Conservation (phyloP, 2,888 invertebrate genomes). For the Hemithea aestivaria region DNA sequence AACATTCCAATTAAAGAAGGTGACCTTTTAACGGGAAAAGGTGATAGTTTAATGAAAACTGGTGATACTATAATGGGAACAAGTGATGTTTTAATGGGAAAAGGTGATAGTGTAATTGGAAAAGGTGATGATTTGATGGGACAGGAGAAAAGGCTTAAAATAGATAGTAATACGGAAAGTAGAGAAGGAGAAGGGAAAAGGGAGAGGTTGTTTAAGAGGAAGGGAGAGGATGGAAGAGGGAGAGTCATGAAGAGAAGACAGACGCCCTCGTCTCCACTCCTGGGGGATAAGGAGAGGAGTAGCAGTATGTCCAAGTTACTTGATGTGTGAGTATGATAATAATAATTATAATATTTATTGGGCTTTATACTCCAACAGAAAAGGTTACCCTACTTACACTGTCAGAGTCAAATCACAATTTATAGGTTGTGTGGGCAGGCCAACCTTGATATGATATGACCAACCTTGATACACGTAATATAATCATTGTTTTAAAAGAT, state of each 20-base stretch:
- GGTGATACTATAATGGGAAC: constrained; percentile 27
- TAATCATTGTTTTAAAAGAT: too few species aligned
- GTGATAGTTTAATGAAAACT: constrained; percentile 40
- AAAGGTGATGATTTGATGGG: constrained; percentile 31
- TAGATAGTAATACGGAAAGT: constrained; percentile 29
- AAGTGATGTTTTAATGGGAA: constrained; percentile 31
- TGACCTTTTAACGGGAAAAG: constrained; percentile 37
- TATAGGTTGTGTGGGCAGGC: too few species aligned
- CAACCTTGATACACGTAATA: too few species aligned
- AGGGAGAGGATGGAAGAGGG: constrained; percentile 59
- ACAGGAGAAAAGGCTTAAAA: neutral
- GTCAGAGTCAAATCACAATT: too few species aligned
- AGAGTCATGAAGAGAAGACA: constrained; percentile 57
- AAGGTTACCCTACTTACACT: too few species aligned
- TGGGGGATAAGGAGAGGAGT: constrained; percentile 89
- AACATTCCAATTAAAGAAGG: constrained; percentile 23
- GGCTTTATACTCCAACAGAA: too few species aligned
- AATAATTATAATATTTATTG: too few species aligned
- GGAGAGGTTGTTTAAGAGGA: constrained; percentile 69
- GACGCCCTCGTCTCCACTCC: constrained; percentile 55
- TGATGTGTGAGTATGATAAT: constrained; percentile 79
- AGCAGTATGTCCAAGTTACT: constrained; percentile 91
- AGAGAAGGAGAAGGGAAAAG: constrained; percentile 53
- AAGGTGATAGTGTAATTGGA: constrained; percentile 27
- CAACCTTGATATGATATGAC: too few species aligned